A percentile compares a stretch with the other conserved stretches of the same genome.
Conservation (phyloP, 2,797 vertebrate genomes). For the Diglossa cyanea region DNA sequence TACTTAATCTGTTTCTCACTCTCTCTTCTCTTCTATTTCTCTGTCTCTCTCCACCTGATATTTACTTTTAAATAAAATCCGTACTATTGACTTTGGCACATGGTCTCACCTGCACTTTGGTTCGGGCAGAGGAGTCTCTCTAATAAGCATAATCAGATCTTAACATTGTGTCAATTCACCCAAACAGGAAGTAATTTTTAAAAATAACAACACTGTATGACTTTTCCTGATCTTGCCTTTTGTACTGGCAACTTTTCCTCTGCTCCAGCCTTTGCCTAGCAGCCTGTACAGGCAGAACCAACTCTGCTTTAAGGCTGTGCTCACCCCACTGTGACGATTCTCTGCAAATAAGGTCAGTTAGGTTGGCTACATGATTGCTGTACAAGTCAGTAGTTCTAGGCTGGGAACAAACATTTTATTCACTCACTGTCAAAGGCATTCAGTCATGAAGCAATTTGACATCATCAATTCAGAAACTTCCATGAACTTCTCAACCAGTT, state of each 20-base stretch:
- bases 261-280: neutral
- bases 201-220: neutral
- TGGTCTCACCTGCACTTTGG: neutral
- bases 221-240: neutral
- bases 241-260: neutral
- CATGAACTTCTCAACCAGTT: neutral
- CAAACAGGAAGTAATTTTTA: neutral
- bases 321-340: rapidly evolving
- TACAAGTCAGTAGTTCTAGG: neutral
- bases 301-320: neutral
- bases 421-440: neutral
- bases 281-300: neutral
- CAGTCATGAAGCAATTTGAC: neutral
- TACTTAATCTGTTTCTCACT: neutral
- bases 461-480: neutral
- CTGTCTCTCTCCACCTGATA: neutral
- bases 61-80: neutral
- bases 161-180: neutral
- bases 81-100: rapidly evolving
- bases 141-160: neutral
- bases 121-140: neutral
- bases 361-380: neutral
- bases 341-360: neutral
- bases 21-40: neutral
- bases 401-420: neutral